These are phyloP conservation scores for Stenolophus ochropezus DNA, from an alignment of 2,888 invertebrate genomes.

Conservation along the genomic window DNA sequence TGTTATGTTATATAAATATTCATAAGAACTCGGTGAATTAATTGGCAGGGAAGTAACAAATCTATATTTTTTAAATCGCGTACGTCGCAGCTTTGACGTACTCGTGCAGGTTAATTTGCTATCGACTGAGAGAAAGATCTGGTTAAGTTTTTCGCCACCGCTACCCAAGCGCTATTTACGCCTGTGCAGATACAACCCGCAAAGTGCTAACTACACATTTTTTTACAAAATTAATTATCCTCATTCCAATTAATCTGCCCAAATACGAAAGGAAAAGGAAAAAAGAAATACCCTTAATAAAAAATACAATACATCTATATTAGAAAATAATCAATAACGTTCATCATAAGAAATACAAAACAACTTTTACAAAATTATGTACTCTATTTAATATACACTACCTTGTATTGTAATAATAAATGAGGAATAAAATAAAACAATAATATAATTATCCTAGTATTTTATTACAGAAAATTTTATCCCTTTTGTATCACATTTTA, in stretches of 20 bases:
- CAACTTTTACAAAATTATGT: neutral
- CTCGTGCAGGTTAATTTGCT: neutral
- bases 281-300: neutral
- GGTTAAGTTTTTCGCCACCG: neutral
- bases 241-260: neutral
- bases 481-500: constrained; percentile 18
- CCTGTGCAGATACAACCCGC: neutral
- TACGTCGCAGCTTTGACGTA: neutral
- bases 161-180: neutral
- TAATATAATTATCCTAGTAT: neutral
- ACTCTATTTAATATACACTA: neutral
- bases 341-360: neutral
- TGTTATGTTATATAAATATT: constrained; percentile 10
- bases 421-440: neutral
- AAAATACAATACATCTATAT: neutral
- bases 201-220: neutral
- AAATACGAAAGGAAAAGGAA: neutral
- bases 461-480: constrained; percentile 12
- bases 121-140: neutral
- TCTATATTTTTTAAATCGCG: constrained; percentile 22
- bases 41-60: constrained; percentile 7
- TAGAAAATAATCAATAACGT: neutral
- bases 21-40: constrained; percentile 17
- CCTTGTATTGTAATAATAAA: neutral
- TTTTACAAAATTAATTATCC: neutral